Evolutionary conservation across 30 jellyfish, hydroid and myxozoan species (phyloP).

Genomic region (Aurelia sp.): DNA sequence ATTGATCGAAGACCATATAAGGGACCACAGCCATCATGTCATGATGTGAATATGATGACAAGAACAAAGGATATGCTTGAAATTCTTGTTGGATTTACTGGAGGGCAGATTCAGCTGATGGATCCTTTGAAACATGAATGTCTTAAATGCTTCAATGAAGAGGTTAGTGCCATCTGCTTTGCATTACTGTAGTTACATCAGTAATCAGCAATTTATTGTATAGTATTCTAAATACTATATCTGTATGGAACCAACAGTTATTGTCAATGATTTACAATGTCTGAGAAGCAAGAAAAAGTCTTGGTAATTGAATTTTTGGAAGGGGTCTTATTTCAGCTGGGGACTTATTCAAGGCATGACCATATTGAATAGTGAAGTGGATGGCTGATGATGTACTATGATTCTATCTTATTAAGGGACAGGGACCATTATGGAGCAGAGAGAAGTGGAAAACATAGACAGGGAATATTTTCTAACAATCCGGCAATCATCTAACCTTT

Average conservation of each 20-base stretch:
- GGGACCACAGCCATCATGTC: conserved; percentile 98
- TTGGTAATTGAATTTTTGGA: no score
- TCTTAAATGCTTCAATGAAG: conserved; percentile 89
- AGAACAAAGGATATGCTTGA: conserved; percentile 78
- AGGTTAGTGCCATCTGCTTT: conserved; percentile 49
- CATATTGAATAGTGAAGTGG: no score
- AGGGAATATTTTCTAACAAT: no score
- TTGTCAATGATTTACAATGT: neutral
- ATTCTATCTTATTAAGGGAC: no score
- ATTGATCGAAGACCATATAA: conserved; percentile 93
- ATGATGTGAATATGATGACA: conserved; percentile 89
- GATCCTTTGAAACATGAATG: conserved; percentile 93
- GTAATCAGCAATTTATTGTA: neutral
- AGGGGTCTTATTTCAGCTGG: no score
- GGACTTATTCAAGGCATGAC: no score
- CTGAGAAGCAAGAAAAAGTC: no score
- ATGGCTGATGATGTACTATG: no score
- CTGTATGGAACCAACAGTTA: neutral
- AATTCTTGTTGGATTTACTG: conserved; percentile 87
- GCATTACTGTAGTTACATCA: neutral
- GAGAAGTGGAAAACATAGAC: no score
- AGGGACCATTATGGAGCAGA: no score
- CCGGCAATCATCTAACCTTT: no score
- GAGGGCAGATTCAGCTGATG: conserved; percentile 97
- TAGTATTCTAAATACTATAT: no score